Percentiles rank a stretch among this genome's conserved stretches.
Evolutionary conservation across 2,113 vertebrate species (phyloP).

Genomic region (Hyla sarda): DNA sequence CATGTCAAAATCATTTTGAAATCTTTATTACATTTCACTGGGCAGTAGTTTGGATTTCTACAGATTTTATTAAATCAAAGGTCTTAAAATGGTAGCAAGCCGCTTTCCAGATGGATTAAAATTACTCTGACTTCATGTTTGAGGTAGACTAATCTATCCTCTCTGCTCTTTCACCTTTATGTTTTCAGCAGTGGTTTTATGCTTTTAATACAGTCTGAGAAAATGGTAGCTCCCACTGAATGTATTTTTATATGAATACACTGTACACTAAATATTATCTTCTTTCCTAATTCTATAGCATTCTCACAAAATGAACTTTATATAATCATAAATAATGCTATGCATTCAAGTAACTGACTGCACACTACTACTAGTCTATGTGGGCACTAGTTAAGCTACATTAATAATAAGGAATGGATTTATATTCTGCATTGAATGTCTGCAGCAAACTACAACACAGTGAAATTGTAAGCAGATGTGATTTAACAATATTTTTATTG

Average conservation of each 20-base stretch:
- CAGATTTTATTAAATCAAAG: constrained; percentile 18
- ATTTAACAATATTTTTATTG: no score
- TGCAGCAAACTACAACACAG: no score
- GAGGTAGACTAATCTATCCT: background rate
- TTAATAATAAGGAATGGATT: background rate
- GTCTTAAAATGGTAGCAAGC: constrained; percentile 20
- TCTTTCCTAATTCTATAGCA: background rate
- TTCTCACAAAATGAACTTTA: background rate
- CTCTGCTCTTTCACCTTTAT: background rate
- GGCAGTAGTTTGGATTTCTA: background rate
- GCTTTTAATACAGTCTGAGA: background rate
- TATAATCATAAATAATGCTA: background rate
- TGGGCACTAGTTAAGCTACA: background rate
- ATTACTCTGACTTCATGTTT: constrained; percentile 30
- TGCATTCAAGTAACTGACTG: background rate
- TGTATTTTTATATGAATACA: background rate
- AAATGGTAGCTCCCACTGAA: background rate
- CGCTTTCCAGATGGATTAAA: constrained; percentile 39
- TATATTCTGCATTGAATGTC: background rate
- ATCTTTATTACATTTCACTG: constrained; percentile 15
- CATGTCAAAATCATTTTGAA: constrained; percentile 11
- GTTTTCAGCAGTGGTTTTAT: background rate
- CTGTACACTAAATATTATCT: background rate
- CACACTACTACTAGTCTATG: background rate
- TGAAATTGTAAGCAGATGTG: no score